phyloP scores from a whole-genome alignment of 2,113 vertebrate species.

The Atlantisia rogersi region DNA sequence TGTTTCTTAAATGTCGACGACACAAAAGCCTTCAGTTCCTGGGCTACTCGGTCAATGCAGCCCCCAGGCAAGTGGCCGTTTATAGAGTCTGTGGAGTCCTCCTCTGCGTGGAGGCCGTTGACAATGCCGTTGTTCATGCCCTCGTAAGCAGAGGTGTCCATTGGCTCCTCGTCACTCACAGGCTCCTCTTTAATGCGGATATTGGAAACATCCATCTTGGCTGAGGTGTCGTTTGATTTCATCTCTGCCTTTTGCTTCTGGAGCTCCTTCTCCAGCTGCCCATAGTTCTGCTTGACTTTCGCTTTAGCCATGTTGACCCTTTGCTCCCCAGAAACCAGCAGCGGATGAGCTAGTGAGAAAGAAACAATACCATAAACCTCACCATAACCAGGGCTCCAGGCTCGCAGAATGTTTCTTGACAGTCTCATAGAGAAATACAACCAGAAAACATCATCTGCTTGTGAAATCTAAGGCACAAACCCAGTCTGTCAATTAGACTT shows the following conservation, averaged over 20 bases:
- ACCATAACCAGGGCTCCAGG: neutral
- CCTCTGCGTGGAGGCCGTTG: constrained; percentile 80
- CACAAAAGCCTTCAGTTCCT: constrained; percentile 91
- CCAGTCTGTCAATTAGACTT: neutral
- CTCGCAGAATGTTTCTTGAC: neutral
- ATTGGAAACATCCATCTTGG: constrained; percentile 12
- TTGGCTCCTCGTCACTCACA: constrained; percentile 80
- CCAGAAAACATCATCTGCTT: neutral
- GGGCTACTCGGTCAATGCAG: constrained; percentile 66
- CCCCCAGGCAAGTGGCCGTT: constrained; percentile 75
- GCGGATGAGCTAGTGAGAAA: constrained; percentile 60
- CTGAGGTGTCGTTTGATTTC: neutral
- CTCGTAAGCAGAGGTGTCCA: constrained; percentile 79
- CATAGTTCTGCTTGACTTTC: constrained; percentile 81
- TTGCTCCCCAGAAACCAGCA: constrained; percentile 87
- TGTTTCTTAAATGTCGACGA: constrained; percentile 88
- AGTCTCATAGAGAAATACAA: neutral
- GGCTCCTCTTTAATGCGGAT: constrained; percentile 84
- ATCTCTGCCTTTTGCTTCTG: constrained; percentile 76
- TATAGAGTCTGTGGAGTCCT: constrained; percentile 65
- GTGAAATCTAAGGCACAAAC: neutral
- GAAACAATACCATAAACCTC: neutral
- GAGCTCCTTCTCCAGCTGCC: constrained; percentile 83
- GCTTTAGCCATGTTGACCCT: constrained; percentile 85
- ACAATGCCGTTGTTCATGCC: constrained; percentile 77